Base-by-base conservation (phyloP, 2,797 vertebrate genomes). In the Apogon talboti region DNA sequence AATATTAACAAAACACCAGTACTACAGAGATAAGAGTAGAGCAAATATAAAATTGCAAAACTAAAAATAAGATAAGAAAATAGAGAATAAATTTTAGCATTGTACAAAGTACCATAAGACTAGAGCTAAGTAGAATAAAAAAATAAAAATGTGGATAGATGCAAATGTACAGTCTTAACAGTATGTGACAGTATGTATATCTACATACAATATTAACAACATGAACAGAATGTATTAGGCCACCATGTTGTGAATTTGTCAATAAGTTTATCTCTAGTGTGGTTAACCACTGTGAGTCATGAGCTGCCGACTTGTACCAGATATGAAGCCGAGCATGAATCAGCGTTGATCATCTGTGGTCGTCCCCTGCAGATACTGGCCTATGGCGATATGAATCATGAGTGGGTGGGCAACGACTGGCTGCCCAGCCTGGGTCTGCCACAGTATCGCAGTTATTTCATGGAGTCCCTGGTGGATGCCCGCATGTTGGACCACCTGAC, bases 371-470 rank as follows among this genome's bases (percentile, higher is more conserved):
- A 97, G 96, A 97, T 97, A 72, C 91, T 97, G 89, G 96, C 96
- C 38, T 97, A 97, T 11, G 96, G 96, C 0, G 96, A 98, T 78
- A 97, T 96, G 96, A 97, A 96, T 87, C 96, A 97, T 11, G 96
- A 96, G 89, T 96, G 96, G 96, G 95, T 97, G 78, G 96, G 96
- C 0, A 98, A 98, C 33, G 96, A 97, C 88, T 97, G 96, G 96
- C 92, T 98, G 78, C 96, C 96, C 81, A 96, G 96, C 76, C 92
- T 98, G 69, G 96, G 96, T 42, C 92, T 97, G 80, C 96, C 96
- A 0, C 96, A 96, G 81, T 98, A 98, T 76, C 95, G 96, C 79
- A 96, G 95, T 91, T 97, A 97, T 83, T 98, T 98, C 92, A 98
- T 98, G 96, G 96, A 98, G 91, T 96, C 95, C 9, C 91, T 98